These are phyloP conservation scores for Avahi laniger DNA, from an alignment of 2,797 vertebrate genomes.

Conservation along the genomic window DNA sequence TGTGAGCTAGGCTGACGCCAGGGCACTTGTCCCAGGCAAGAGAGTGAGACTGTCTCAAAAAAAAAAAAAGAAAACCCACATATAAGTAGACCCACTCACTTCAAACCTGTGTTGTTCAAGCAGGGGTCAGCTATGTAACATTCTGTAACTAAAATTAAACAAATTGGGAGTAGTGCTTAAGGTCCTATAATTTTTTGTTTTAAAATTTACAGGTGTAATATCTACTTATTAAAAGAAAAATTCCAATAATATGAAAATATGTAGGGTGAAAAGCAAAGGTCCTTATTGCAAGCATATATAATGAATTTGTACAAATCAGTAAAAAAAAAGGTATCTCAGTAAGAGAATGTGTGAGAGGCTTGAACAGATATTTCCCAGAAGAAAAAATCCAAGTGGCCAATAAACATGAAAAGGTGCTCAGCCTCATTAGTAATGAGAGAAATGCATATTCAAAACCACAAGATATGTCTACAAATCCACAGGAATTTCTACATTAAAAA, in stretches of 20 bases:
- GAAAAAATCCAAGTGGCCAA: slow-evolving; percentile 14
- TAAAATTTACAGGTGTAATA: slow-evolving; percentile 20
- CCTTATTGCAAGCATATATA: neutral
- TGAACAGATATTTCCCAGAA: slow-evolving; percentile 5
- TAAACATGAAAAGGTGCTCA: slow-evolving; percentile 21
- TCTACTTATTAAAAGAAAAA: slow-evolving; percentile 14
- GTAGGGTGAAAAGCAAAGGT: neutral
- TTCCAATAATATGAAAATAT: slow-evolving; percentile 10
- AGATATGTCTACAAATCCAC: neutral
- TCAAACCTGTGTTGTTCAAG: neutral
- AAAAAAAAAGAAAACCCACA: too few species aligned
- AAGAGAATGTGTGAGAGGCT: neutral
- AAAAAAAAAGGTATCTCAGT: neutral
- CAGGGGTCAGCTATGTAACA: neutral
- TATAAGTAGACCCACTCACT: neutral
- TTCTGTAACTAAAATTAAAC: slow-evolving; percentile 23
- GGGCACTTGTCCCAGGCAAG: too few species aligned
- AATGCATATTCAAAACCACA: neutral
- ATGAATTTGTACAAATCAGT: neutral
- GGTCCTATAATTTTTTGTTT: slow-evolving; percentile 8
- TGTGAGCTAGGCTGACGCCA: too few species aligned
- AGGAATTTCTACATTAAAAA: neutral
- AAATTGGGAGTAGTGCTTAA: neutral
- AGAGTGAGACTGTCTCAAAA: too few species aligned
- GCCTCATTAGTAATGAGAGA: neutral